Percentiles rank a stretch among this genome's conserved stretches.
phyloP scores from a whole-genome alignment of 2,797 vertebrate species.

The Gobio occitaniae region DNA sequence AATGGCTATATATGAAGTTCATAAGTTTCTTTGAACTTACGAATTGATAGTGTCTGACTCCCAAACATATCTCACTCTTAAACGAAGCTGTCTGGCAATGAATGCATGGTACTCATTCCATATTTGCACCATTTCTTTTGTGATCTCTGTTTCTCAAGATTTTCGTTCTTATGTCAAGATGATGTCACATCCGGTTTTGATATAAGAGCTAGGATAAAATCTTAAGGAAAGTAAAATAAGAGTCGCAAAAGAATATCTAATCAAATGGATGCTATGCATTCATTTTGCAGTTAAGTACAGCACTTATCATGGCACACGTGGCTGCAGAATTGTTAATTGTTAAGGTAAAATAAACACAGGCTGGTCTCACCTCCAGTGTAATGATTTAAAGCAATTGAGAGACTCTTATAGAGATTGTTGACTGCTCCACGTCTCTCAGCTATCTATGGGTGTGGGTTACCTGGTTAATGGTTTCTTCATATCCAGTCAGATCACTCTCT shows the following conservation, averaged over 20 bases:
- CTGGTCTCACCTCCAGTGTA: slow-evolving; percentile 74
- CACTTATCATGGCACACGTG: slow-evolving; percentile 58
- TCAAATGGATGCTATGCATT: slow-evolving; percentile 68
- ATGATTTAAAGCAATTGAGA: background rate
- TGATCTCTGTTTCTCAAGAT: slow-evolving; percentile 67
- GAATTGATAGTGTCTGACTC: background rate
- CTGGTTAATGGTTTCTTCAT: slow-evolving; percentile 74
- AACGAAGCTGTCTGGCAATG: slow-evolving; percentile 56
- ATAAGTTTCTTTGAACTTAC: background rate
- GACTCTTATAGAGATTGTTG: background rate
- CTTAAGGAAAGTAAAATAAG: slow-evolving; percentile 65
- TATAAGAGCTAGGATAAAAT: slow-evolving; percentile 66
- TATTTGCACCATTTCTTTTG: slow-evolving; percentile 57
- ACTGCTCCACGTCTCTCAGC: slow-evolving; percentile 26
- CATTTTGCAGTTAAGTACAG: slow-evolving; percentile 50
- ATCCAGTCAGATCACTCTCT: slow-evolving; percentile 79
- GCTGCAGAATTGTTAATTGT: slow-evolving; percentile 54
- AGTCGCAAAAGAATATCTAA: slow-evolving; percentile 66
- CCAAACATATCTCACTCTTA: background rate
- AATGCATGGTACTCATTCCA: slow-evolving; percentile 69
- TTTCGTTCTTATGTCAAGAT: slow-evolving; percentile 69
- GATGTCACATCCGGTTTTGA: slow-evolving; percentile 43
- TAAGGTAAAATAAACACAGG: slow-evolving; percentile 63
- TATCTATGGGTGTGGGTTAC: slow-evolving; percentile 72
- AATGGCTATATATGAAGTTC: background rate